A percentile compares a stretch with the other conserved stretches of the same genome.
Conservation (phyloP, 2,113 vertebrate species). For the Hyaena hyaena region DNA sequence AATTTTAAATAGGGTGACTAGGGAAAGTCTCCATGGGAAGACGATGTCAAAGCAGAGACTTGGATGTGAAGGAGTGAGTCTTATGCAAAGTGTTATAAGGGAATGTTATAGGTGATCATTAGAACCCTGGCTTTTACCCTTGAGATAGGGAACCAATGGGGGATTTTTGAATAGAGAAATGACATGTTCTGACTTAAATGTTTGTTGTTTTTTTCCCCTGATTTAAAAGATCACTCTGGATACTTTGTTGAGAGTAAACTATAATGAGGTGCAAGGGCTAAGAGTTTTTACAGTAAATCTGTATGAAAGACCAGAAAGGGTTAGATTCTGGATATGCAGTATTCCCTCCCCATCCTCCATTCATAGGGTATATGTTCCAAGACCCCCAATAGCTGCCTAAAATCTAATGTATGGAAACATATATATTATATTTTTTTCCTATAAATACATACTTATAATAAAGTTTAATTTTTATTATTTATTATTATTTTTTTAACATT, state of each 20-base stretch:
- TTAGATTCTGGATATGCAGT: not conserved
- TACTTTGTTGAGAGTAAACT: constrained; percentile 9
- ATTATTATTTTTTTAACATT: no score
- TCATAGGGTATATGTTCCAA: not conserved
- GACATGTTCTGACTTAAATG: not conserved
- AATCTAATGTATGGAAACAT: not conserved
- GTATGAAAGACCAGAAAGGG: not conserved
- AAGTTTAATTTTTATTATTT: not conserved
- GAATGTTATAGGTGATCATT: not conserved
- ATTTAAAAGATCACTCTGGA: not conserved
- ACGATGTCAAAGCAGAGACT: constrained; percentile 7
- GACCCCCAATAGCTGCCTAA: not conserved
- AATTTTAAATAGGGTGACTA: not conserved
- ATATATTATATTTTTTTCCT: not conserved
- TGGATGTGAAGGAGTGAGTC: not conserved
- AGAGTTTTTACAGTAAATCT: constrained; percentile 11
- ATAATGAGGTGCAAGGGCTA: not conserved
- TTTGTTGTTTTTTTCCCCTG: not conserved
- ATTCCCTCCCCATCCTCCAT: not conserved
- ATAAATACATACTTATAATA: not conserved
- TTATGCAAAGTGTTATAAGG: not conserved
- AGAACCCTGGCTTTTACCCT: not conserved
- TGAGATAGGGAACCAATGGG: not conserved
- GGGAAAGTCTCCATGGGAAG: not conserved
- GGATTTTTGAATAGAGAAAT: constrained; percentile 23